phyloP scores from a whole-genome alignment of 1,140 invertebrate species.

The Lithobius niger region DNA sequence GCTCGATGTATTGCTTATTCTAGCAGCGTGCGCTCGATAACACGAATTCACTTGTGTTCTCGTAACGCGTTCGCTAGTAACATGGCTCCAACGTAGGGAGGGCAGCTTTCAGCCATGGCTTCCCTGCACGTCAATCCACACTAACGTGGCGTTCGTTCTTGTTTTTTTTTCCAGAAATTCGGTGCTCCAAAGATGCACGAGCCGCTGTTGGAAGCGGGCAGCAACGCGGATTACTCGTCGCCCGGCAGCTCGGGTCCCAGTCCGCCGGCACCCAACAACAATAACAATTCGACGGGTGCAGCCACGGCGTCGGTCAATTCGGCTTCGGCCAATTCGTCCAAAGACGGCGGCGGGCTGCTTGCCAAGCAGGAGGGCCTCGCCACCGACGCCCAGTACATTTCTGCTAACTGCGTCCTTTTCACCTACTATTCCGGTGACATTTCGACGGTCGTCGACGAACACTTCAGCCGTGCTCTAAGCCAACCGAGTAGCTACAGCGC shows the following conservation, averaged over 20 bases:
- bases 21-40: too few species aligned
- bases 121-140: too few species aligned
- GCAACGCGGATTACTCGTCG: neutral
- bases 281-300: too few species aligned
- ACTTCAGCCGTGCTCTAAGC: constrained; percentile 74
- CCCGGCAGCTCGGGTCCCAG: too few species aligned
- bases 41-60: too few species aligned
- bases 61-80: too few species aligned
- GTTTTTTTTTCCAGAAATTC: constrained; percentile 11
- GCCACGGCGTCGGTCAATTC: neutral
- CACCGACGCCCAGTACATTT: constrained; percentile 74
- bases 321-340: neutral
- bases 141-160: neutral
- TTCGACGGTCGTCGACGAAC: constrained; percentile 81
- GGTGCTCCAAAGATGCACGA: constrained; percentile 11
- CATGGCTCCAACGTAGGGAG: too few species aligned
- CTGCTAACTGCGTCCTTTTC: constrained; percentile 86
- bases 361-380: constrained; percentile 24
- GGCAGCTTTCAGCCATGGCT: too few species aligned
- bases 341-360: neutral
- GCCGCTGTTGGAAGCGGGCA: neutral
- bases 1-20: too few species aligned
- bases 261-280: too few species aligned
- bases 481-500: constrained; percentile 28
- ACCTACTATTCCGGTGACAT: constrained; percentile 88